Conservation (phyloP, 2,113 vertebrate species). For the Zosterops pallidus region DNA sequence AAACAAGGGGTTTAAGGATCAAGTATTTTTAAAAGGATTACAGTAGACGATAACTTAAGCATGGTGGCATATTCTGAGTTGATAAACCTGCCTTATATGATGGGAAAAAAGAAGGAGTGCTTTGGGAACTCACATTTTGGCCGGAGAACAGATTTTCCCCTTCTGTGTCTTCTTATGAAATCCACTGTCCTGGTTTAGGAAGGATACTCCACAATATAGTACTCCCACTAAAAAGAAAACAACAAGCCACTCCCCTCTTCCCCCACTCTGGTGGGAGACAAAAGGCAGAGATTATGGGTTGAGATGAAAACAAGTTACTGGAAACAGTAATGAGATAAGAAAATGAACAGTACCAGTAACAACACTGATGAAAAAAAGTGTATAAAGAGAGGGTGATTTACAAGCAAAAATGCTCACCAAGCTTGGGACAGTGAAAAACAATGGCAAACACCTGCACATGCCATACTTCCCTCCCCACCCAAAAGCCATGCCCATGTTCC, state of each 20-base stretch:
- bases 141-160: background rate
- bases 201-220: background rate
- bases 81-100: background rate
- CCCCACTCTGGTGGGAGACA: background rate
- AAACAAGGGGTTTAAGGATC: background rate
- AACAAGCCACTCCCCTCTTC: background rate
- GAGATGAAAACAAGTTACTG: background rate
- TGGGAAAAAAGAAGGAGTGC: background rate
- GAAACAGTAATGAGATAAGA: background rate
- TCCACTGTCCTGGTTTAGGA: background rate
- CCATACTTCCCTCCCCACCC: fast-evolving
- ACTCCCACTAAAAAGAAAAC: background rate
- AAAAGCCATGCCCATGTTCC: background rate
- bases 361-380: background rate
- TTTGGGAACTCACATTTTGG: background rate
- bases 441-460: background rate
- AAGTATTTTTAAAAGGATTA: conserved; percentile 3
- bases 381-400: background rate
- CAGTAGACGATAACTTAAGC: background rate
- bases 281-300: background rate
- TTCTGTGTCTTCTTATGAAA: background rate
- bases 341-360: background rate
- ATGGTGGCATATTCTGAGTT: background rate
- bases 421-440: fast-evolving
- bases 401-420: background rate